Evolutionary conservation across 2,888 invertebrate species (phyloP).

Genomic region (Heliconius charithonia): DNA sequence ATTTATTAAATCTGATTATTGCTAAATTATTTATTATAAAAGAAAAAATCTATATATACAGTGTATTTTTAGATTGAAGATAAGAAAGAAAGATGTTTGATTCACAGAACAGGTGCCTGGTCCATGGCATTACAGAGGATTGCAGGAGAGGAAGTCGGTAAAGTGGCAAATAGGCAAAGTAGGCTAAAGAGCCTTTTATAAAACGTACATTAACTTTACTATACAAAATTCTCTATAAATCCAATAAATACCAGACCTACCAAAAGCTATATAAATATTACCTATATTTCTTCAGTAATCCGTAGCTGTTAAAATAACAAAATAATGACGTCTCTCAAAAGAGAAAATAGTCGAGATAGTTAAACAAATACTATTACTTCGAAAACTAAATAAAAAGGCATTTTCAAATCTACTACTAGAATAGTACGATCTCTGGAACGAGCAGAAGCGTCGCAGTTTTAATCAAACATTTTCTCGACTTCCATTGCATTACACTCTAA

Average conservation of each 20-base stretch:
- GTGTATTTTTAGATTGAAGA: no score
- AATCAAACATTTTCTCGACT: slow-evolving; percentile 28
- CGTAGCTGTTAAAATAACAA: not conserved
- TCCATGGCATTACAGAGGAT: not conserved
- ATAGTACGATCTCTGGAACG: slow-evolving; percentile 21
- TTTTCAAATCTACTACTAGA: slow-evolving; percentile 32
- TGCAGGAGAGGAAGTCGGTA: not conserved
- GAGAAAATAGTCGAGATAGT: not conserved
- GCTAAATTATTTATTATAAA: no score
- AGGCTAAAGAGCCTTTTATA: no score
- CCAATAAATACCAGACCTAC: not conserved
- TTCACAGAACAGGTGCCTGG: not conserved
- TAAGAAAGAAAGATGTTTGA: no score
- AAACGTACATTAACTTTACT: no score
- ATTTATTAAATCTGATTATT: no score
- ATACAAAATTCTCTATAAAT: no score
- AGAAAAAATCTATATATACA: no score
- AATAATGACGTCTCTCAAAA: not conserved
- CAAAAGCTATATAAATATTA: not conserved
- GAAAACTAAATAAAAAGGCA: slow-evolving; percentile 29
- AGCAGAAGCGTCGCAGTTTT: slow-evolving; percentile 26
- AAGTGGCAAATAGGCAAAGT: no score
- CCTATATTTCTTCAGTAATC: no score
- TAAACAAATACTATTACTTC: slow-evolving; percentile 20
- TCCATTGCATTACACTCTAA: slow-evolving; percentile 25